These are phyloP conservation scores for Scrobipalpa costella DNA, from an alignment of 2,888 invertebrate genomes.

Conservation along the genomic window DNA sequence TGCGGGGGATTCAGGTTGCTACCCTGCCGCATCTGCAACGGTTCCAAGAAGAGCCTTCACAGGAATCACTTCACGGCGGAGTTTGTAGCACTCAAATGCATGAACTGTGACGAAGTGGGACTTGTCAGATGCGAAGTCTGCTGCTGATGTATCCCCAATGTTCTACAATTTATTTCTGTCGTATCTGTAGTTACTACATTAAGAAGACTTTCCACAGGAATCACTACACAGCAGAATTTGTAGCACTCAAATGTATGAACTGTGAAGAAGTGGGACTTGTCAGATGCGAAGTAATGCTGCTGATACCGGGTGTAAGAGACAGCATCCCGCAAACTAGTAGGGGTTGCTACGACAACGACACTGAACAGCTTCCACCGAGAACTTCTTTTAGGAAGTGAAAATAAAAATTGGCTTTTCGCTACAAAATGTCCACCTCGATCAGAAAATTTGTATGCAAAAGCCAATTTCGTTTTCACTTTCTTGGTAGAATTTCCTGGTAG, in stretches of 20 bases:
- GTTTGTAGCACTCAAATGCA: constrained; percentile 95
- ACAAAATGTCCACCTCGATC: no score
- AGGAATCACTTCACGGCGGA: constrained; percentile 97
- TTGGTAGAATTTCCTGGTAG: no score
- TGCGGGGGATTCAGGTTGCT: constrained; percentile 96
- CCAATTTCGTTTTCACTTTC: no score
- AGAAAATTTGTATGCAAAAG: no score
- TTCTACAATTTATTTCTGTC: no score
- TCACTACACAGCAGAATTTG: not conserved
- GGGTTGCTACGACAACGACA: no score
- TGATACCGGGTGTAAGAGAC: constrained; percentile 39
- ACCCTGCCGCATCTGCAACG: constrained; percentile 95
- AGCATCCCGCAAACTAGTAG: no score
- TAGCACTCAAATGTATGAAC: not conserved
- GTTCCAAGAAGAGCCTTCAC: constrained; percentile 97
- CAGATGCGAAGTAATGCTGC: constrained; percentile 90
- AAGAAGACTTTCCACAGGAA: no score
- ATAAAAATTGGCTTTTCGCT: no score
- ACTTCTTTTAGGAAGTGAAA: no score
- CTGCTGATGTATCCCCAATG: constrained; percentile 68
- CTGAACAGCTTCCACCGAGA: no score
- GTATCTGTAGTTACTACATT: no score
- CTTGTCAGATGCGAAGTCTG: constrained; percentile 94
- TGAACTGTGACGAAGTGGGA: constrained; percentile 97
- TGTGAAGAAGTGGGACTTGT: constrained; percentile 85